Conservation (phyloP, 2,797 vertebrate species). For the Tenualosa ilisha region DNA sequence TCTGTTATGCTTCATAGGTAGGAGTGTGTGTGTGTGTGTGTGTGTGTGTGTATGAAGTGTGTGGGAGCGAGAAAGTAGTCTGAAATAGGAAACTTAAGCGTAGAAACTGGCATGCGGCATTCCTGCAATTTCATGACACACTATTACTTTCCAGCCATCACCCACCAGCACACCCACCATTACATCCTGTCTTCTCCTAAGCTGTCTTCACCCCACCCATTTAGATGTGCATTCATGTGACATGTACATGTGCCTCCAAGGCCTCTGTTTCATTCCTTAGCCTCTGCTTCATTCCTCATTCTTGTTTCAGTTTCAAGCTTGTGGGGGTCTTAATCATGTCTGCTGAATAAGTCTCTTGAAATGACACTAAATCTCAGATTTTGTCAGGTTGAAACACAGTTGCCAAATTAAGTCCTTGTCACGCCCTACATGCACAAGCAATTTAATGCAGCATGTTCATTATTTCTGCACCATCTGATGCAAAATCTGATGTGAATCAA, state of each 20-base stretch:
- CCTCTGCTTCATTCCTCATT: not conserved
- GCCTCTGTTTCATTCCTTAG: too few species aligned
- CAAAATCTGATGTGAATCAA: too few species aligned
- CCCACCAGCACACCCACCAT: not conserved
- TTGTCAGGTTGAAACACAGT: not conserved
- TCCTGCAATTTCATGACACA: not conserved
- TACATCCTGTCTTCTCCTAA: not conserved
- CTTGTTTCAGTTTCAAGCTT: not conserved
- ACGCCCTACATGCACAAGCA: not conserved
- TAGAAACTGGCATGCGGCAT: slow-evolving; percentile 18
- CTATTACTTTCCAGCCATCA: not conserved
- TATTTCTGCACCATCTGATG: not conserved
- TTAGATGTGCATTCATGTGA: not conserved
- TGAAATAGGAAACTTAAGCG: not conserved
- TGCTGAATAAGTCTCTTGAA: not conserved
- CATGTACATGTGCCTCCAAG: too few species aligned
- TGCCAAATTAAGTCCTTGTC: not conserved
- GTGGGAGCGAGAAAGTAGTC: not conserved
- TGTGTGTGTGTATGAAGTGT: not conserved
- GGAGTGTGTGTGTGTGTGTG: not conserved
- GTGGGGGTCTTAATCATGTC: not conserved
- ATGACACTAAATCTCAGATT: slow-evolving; percentile 12
- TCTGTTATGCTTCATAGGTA: not conserved
- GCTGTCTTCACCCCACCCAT: not conserved
- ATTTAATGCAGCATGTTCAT: not conserved